phyloP scores from a whole-genome alignment of 2,888 invertebrate genomes.

The Steinernema scapterisci region DNA sequence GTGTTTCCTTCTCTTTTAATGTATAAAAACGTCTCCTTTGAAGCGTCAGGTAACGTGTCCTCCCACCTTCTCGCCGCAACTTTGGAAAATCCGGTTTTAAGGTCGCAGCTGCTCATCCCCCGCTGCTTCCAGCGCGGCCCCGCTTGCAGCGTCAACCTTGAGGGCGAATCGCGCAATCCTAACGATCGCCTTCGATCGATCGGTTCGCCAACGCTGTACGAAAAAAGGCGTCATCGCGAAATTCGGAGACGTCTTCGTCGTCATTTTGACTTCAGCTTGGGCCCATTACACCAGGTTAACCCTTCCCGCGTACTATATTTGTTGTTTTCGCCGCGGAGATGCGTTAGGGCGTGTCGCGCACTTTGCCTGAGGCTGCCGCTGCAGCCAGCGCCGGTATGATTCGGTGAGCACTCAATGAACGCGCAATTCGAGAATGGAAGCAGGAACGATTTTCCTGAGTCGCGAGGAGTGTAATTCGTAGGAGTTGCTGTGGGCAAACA shows the following conservation, averaged over 20 bases:
- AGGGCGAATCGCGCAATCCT: background rate
- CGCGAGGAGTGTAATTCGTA: background rate
- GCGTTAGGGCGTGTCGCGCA: constrained; percentile 1
- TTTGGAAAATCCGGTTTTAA: background rate
- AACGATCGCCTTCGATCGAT: constrained; percentile 9
- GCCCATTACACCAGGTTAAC: constrained; percentile 7
- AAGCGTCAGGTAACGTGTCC: too few relatives aligned
- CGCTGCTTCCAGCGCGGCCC: background rate
- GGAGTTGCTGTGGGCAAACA: constrained; percentile 16
- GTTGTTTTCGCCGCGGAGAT: constrained; percentile 1
- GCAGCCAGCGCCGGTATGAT: background rate
- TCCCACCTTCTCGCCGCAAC: too few relatives aligned
- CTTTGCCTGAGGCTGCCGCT: background rate
- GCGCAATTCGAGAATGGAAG: constrained; percentile 15
- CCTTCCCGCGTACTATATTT: constrained; percentile 24
- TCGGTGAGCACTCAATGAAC: background rate
- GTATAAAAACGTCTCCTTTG: too few relatives aligned
- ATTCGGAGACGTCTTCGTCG: background rate
- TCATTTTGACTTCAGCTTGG: background rate
- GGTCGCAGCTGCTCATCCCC: background rate
- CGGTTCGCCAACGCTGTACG: constrained; percentile 17
- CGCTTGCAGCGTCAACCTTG: background rate
- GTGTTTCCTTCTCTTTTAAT: too few relatives aligned
- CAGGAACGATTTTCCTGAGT: background rate
- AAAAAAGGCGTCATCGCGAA: constrained; percentile 5